Conservation (phyloP, 2,888 invertebrate species). For the Synanthedon formicaeformis region DNA sequence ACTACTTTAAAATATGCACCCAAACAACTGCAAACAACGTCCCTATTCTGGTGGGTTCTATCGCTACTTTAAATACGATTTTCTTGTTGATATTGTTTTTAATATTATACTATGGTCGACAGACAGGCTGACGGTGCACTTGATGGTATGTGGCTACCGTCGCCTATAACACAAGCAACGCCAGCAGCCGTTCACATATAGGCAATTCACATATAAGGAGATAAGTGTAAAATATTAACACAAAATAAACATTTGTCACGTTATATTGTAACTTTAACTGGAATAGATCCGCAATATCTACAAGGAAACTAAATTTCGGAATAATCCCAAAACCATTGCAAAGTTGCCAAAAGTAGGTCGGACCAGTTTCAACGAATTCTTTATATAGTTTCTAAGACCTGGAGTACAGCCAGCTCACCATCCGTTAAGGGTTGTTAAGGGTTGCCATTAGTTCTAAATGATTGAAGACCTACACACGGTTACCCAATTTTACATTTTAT, state of each 20-base stretch:
- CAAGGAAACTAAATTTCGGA: constrained; percentile 4
- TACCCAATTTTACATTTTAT: neutral
- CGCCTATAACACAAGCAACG: too few species aligned
- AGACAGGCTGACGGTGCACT: too few species aligned
- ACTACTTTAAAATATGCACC: constrained; percentile 14
- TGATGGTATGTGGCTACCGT: too few species aligned
- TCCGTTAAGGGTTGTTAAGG: neutral
- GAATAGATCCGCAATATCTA: too few species aligned
- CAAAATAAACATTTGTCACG: too few species aligned
- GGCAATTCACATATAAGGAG: too few species aligned
- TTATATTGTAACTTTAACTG: too few species aligned
- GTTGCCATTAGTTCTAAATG: neutral
- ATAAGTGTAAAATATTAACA: too few species aligned
- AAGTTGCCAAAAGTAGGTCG: constrained; percentile 21
- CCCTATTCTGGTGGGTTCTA: neutral
- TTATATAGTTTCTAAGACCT: constrained; percentile 7
- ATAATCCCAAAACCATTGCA: constrained; percentile 11
- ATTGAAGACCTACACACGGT: neutral
- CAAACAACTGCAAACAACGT: neutral
- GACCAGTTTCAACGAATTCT: constrained; percentile 9
- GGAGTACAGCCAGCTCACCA: constrained; percentile 4
- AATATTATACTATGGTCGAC: too few species aligned
- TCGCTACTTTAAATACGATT: constrained; percentile 1
- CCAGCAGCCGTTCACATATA: too few species aligned
- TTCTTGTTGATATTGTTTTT: neutral